Base-by-base conservation (phyloP, 1,140 invertebrate species). In the Drosophila pectinifera region DNA sequence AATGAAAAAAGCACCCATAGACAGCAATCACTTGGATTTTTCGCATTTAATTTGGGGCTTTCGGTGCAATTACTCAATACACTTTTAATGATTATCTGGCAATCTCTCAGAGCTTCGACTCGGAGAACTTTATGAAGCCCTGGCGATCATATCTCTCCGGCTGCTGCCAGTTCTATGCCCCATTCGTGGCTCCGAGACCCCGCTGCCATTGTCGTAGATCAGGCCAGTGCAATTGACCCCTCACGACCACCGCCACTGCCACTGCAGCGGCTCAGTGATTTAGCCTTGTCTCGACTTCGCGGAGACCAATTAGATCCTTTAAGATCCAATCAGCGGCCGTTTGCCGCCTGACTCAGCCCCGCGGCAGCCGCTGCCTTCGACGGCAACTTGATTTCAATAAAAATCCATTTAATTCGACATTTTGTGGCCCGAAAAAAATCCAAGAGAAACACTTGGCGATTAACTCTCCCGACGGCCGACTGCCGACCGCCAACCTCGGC, bases 351-450 rank as follows among this genome's bases (percentile, higher is more conserved):
- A 22, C 49, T 75, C 53, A 31, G 69, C 41, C 45, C 49, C 48
- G 59, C 69, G 34, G 24, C 46, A 42, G 26, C 22, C 55, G 20
- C 43, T 18, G 3, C n/a, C 18, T 36, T 24, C 36, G 36, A n/a
- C n/a, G 8, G 61, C 54, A 63, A 70, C 80, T 89, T 80, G 76
- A 88, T 88, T 88, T 88, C 83, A 88, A 88, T 88, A 88, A 89
- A 89, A 89, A 83, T 84, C 80, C 84, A 88, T 88, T 88, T 88
- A 89, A 88, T 84, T 89, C 80, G 84, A 84, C 84, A 89, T 89
- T 88, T 72, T 83, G 84, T 77, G 83, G 84, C 84, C 75, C 51
- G 18, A 65, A 88, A 78, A 88, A 20, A 48, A 51, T 24, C 24
- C 31, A 28, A 39, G 48, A 45, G 78, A 84, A 80, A 83, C 80